Conservation (phyloP, 2,113 vertebrate genomes). For the Tetrax tetrax region DNA sequence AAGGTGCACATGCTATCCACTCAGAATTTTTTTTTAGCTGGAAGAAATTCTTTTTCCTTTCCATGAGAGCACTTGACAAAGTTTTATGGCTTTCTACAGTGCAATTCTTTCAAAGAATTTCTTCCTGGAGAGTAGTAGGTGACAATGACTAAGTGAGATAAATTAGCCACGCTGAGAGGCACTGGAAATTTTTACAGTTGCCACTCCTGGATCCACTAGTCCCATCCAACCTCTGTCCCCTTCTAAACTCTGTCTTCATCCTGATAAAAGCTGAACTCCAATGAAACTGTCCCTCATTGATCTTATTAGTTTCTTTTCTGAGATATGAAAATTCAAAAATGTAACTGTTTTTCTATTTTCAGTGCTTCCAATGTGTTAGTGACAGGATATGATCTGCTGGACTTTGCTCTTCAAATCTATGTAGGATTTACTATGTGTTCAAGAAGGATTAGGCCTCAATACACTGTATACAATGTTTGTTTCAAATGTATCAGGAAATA, state of each 20-base stretch:
- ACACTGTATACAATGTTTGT: background rate
- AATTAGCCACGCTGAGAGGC: background rate
- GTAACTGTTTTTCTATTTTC: background rate
- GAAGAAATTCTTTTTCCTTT: background rate
- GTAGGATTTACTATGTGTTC: background rate
- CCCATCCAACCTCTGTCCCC: background rate
- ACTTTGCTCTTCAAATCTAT: background rate
- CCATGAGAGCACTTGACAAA: background rate
- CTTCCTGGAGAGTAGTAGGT: background rate
- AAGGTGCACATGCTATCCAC: accelerated
- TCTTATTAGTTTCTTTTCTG: background rate
- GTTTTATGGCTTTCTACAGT: background rate
- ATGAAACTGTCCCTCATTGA: background rate
- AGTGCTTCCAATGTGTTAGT: background rate
- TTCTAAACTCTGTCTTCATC: background rate
- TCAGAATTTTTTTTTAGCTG: background rate
- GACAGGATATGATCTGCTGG: background rate
- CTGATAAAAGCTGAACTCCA: background rate
- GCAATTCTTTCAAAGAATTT: background rate
- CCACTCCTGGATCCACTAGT: background rate
- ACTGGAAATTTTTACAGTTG: background rate
- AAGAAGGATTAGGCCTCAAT: background rate
- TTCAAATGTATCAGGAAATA: background rate
- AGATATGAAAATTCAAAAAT: background rate
- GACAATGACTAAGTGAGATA: background rate